Conservation (phyloP, 2,113 vertebrate genomes). For the Corydoras maculifer region DNA sequence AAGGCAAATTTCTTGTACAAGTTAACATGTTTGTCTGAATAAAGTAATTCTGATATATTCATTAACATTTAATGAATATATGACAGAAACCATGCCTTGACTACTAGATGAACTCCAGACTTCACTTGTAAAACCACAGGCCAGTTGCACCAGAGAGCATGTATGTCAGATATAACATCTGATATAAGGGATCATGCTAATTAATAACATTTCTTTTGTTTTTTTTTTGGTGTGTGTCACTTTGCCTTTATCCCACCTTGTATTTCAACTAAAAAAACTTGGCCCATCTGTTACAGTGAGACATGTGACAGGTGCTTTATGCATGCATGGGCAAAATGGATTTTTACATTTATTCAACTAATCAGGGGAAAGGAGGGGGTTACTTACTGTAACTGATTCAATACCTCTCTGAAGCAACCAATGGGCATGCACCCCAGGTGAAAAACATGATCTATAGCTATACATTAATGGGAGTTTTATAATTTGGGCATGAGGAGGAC, state of each 20-base stretch:
- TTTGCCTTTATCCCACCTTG: constrained; percentile 42
- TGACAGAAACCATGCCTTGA: too few species aligned
- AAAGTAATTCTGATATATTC: too few species aligned
- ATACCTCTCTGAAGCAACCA: constrained; percentile 70
- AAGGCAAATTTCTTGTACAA: too few species aligned
- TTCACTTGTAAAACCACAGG: too few species aligned
- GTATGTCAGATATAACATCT: too few species aligned
- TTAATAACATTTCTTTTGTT: constrained; percentile 58
- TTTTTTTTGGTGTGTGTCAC: constrained; percentile 34
- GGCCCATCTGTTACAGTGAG: constrained; percentile 60
- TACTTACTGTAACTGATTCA: constrained; percentile 77
- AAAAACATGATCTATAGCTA: constrained; percentile 69
- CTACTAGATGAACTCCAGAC: too few species aligned
- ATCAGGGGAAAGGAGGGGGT: constrained; percentile 53
- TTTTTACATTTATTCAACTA: constrained; percentile 70
- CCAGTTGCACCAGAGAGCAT: too few species aligned
- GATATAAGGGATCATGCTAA: constrained; percentile 55
- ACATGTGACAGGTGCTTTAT: constrained; percentile 54
- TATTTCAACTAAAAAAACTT: constrained; percentile 41
- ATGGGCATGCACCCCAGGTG: constrained; percentile 53
- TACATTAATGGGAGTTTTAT: constrained; percentile 68
- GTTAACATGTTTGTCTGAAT: too few species aligned
- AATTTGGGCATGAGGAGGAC: constrained; percentile 50
- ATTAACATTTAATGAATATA: too few species aligned
- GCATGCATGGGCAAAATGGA: constrained; percentile 64